phyloP scores from a whole-genome alignment of 2,797 vertebrate genomes.

The Atherinosoma microstoma region DNA sequence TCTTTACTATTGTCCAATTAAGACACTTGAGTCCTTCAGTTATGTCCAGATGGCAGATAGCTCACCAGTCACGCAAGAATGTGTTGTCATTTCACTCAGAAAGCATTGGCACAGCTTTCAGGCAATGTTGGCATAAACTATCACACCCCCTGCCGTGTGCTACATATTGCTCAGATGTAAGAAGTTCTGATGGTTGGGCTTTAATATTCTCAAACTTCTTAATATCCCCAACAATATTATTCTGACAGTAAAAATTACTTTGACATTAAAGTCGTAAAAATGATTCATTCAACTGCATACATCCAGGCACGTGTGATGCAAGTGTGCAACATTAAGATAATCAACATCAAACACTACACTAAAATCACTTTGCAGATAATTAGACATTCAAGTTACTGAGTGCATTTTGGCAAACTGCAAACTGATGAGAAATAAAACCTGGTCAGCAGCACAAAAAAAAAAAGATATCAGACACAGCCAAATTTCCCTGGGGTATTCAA shows the following conservation, averaged over 20 bases:
- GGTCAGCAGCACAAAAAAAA: slow-evolving; percentile 72
- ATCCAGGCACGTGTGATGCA: background rate
- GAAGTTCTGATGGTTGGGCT: slow-evolving; percentile 37
- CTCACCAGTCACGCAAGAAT: slow-evolving; percentile 54
- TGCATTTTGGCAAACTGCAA: slow-evolving; percentile 60
- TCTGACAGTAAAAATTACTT: background rate
- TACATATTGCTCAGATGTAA: slow-evolving; percentile 56
- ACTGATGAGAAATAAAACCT: slow-evolving; percentile 67
- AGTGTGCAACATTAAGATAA: slow-evolving; percentile 1
- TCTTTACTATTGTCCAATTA: slow-evolving; percentile 65
- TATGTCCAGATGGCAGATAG: slow-evolving; percentile 74
- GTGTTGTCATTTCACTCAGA: slow-evolving; percentile 71
- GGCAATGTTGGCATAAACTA: slow-evolving; percentile 58
- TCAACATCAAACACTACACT: slow-evolving; percentile 15
- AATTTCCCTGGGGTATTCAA: slow-evolving; percentile 80
- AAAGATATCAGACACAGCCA: slow-evolving; percentile 71
- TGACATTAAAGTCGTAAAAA: background rate
- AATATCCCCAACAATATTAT: slow-evolving; percentile 14
- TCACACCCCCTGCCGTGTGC: slow-evolving; percentile 67
- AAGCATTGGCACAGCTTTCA: slow-evolving; percentile 65
- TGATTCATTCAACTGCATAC: background rate
- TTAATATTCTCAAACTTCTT: slow-evolving; percentile 40
- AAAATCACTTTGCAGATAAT: slow-evolving; percentile 57
- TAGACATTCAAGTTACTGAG: slow-evolving; percentile 61
- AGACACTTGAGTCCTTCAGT: slow-evolving; percentile 59